These are phyloP conservation scores for Lithobius niger DNA, from an alignment of 1,140 invertebrate genomes.

Conservation along the genomic window DNA sequence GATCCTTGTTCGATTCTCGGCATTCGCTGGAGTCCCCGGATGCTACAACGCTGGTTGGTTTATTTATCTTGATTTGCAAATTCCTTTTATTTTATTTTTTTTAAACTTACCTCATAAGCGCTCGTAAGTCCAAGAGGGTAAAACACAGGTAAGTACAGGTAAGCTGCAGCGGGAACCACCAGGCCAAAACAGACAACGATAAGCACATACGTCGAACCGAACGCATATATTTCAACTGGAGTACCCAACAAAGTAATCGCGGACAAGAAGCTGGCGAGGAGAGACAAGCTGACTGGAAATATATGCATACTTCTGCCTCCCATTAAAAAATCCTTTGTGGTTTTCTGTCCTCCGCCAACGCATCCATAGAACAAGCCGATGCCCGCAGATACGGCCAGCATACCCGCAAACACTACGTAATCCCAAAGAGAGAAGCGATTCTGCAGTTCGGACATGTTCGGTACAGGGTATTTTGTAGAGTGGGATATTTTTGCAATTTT, in stretches of 20 bases:
- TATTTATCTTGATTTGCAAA: too few relatives aligned
- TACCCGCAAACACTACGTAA: slow-evolving; percentile 47
- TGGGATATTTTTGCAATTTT: too few relatives aligned
- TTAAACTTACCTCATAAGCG: slow-evolving; percentile 73
- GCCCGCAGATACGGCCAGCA: slow-evolving; percentile 45
- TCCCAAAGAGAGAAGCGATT: slow-evolving; percentile 30
- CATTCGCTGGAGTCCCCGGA: too few relatives aligned
- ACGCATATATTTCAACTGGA: slow-evolving; percentile 68
- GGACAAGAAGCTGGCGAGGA: slow-evolving; percentile 91
- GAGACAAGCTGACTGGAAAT: slow-evolving; percentile 62
- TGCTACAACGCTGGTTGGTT: too few relatives aligned
- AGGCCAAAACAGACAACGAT: slow-evolving; percentile 56
- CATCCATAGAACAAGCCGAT: slow-evolving; percentile 73
- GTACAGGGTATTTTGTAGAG: too few relatives aligned
- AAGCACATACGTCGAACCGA: slow-evolving; percentile 63
- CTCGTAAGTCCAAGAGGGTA: slow-evolving; percentile 71
- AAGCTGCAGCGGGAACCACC: slow-evolving; percentile 63
- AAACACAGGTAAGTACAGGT: slow-evolving; percentile 77
- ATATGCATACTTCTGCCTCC: slow-evolving; percentile 64
- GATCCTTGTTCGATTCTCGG: too few relatives aligned
- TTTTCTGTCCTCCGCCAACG: slow-evolving; percentile 72
- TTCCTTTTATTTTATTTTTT: too few relatives aligned
- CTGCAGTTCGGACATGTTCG: slow-evolving; percentile 14
- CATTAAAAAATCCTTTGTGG: slow-evolving; percentile 67
- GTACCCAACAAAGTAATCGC: slow-evolving; percentile 82